A percentile compares a stretch with the other conserved stretches of the same genome.
Conservation (phyloP, 2,888 invertebrate genomes). For the Monoplex corrugatus region DNA sequence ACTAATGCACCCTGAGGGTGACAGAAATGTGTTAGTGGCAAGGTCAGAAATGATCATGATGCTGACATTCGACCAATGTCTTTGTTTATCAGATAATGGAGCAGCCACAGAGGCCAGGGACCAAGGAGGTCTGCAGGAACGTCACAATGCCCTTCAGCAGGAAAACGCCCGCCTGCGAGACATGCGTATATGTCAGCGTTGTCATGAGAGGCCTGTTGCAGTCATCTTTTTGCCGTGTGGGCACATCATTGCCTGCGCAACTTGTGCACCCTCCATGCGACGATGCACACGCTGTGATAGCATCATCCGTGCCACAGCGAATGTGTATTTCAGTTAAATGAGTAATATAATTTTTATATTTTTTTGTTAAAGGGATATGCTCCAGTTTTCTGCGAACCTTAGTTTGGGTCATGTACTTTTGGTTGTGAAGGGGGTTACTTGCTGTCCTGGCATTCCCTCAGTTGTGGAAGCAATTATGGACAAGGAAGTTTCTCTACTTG, state of each 20-base stretch:
- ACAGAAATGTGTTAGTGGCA: no score
- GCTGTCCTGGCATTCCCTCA: no score
- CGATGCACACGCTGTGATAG: slow-evolving; percentile 46
- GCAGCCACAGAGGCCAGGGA: not conserved
- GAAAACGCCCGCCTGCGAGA: slow-evolving; percentile 40
- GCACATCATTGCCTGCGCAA: slow-evolving; percentile 54
- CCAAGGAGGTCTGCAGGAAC: not conserved
- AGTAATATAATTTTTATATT: no score
- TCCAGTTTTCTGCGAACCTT: no score
- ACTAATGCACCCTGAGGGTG: no score
- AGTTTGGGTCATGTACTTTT: no score
- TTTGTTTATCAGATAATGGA: not conserved
- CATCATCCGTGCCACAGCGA: slow-evolving; percentile 48
- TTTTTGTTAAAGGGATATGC: no score
- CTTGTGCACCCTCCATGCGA: slow-evolving; percentile 45
- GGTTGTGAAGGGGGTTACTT: no score
- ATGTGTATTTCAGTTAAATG: slow-evolving; percentile 37
- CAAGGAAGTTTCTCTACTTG: no score
- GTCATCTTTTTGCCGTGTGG: slow-evolving; percentile 57
- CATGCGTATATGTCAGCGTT: slow-evolving; percentile 41
- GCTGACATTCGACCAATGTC: no score
- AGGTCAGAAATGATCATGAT: no score
- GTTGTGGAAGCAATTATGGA: no score
- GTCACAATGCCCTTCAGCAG: slow-evolving; percentile 11
- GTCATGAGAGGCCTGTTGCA: slow-evolving; percentile 35